These are phyloP conservation scores for Apodemus sylvaticus DNA, from an alignment of 2,113 vertebrate genomes.

Conservation along the genomic window DNA sequence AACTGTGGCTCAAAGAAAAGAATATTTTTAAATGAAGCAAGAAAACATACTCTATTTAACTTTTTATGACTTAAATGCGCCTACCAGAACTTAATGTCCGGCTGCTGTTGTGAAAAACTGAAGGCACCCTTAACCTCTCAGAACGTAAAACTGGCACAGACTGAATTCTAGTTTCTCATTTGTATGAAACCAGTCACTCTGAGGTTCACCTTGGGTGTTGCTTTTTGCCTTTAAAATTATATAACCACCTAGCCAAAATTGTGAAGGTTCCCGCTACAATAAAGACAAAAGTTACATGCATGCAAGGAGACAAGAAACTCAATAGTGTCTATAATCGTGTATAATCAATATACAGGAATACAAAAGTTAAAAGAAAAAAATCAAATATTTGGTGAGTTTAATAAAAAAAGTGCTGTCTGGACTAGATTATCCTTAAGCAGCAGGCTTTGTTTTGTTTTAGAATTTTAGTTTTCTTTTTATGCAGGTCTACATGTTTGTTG, in stretches of 20 bases:
- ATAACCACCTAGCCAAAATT: neutral
- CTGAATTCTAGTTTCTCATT: neutral
- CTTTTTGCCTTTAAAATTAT: slow-evolving; percentile 55
- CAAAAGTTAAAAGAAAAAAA: neutral
- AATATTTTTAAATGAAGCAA: neutral
- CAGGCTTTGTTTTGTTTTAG: neutral
- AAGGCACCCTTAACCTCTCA: neutral
- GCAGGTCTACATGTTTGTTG: neutral
- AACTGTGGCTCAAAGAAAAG: neutral
- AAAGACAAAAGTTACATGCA: neutral
- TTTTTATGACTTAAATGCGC: neutral
- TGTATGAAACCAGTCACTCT: neutral
- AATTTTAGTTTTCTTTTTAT: neutral
- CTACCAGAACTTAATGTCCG: slow-evolving; percentile 25
- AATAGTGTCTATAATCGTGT: neutral
- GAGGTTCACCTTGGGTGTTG: slow-evolving; percentile 26
- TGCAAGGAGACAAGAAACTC: neutral
- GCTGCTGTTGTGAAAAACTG: neutral
- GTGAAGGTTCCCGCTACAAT: slow-evolving; percentile 15
- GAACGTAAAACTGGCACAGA: neutral
- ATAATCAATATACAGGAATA: neutral
- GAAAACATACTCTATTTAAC: neutral
- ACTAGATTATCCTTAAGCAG: neutral
- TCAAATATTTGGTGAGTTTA: neutral
- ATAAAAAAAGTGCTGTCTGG: neutral